Evolutionary conservation across 2,797 vertebrate genomes (phyloP).

Genomic region (Notolepis coatsorum): DNA sequence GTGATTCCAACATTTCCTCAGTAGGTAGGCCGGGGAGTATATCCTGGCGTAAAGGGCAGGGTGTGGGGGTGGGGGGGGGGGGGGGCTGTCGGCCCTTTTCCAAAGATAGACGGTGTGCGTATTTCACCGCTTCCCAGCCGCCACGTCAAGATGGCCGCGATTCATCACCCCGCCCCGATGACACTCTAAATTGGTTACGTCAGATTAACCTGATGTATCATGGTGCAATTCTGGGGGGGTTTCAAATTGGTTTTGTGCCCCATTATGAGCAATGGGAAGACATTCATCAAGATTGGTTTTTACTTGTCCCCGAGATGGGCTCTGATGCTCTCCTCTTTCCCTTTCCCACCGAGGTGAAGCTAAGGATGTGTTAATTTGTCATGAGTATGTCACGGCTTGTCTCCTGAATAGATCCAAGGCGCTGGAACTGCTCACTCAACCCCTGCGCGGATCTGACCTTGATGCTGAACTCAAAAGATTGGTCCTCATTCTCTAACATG

Average conservation of each 20-base stretch:
- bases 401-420: background rate
- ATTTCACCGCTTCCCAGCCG: conserved; percentile 32
- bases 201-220: conserved; percentile 55
- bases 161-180: conserved; percentile 35
- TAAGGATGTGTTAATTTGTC: background rate
- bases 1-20: too few species aligned
- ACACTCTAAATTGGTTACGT: conserved; percentile 44
- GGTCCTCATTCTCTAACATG: too few species aligned
- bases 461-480: too few species aligned
- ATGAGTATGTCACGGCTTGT: background rate
- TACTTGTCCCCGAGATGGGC: background rate
- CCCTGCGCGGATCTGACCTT: too few species aligned
- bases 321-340: too few species aligned
- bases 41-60: too few species aligned
- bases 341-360: background rate
- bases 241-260: conserved; percentile 43
- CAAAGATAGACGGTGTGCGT: conserved; percentile 35
- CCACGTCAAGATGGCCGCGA: conserved; percentile 19
- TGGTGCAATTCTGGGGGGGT: conserved; percentile 11
- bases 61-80: too few species aligned
- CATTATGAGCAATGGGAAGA: conserved; percentile 28
- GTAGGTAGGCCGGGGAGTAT: too few species aligned
- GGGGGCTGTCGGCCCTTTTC: conserved; percentile 10
- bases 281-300: conserved; percentile 3
- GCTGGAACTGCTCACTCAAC: too few species aligned